Evolutionary conservation across 2,797 vertebrate species (phyloP).

Genomic region (Dermochelys coriacea): DNA sequence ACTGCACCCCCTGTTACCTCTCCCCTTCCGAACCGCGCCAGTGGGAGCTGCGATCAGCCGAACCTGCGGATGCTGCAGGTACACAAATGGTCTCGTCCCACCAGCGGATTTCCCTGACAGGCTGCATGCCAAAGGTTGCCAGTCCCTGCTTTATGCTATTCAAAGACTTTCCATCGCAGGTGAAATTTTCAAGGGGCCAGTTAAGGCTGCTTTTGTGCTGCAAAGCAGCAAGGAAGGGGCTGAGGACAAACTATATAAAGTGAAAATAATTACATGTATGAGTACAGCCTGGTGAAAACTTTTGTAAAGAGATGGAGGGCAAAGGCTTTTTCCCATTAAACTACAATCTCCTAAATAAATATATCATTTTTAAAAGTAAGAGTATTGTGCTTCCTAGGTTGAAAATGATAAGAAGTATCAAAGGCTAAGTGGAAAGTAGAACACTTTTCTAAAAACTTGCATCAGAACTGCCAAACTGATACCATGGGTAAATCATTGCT

Average conservation of each 20-base stretch:
- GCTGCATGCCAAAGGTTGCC: no score
- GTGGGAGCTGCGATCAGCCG: no score
- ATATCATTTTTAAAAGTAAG: background rate
- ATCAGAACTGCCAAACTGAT: background rate
- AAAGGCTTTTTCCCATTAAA: background rate
- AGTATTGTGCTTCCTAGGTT: background rate
- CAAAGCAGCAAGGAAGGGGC: background rate
- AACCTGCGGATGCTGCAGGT: no score
- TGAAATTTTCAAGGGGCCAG: background rate
- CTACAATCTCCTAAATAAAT: background rate
- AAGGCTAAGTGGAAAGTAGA: background rate
- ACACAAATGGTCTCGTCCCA: no score
- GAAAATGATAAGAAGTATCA: background rate
- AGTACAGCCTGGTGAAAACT: background rate
- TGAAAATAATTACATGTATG: background rate
- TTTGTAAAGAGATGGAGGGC: background rate
- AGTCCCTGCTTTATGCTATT: background rate
- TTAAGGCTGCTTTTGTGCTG: background rate
- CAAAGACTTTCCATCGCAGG: background rate
- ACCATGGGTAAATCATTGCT: conserved; percentile 18
- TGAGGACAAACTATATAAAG: background rate
- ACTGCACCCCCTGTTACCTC: no score
- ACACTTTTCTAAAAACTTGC: background rate
- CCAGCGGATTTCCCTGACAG: no score
- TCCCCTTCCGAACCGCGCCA: no score